Evolutionary conservation across 2,797 vertebrate species (phyloP).

Genomic region (Sarcophilus harrisii): DNA sequence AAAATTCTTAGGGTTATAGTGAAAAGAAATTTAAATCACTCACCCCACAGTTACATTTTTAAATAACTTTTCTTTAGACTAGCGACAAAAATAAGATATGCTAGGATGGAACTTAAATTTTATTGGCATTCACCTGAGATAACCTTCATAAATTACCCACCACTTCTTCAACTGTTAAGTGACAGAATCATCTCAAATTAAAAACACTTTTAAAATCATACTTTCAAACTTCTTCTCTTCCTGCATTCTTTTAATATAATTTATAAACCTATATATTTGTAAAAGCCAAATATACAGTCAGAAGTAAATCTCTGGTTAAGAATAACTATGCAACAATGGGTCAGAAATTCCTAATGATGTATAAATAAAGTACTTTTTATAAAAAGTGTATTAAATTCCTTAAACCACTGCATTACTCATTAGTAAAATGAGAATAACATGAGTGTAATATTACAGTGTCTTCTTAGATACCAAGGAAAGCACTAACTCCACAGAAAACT

Average conservation of each 20-base stretch:
- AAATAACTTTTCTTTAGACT: constrained; percentile 12
- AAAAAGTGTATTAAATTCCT: background rate
- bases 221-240: constrained; percentile 9
- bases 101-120: constrained; percentile 11
- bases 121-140: constrained; percentile 12
- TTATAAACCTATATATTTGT: background rate
- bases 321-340: background rate
- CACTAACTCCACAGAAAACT: constrained; percentile 43
- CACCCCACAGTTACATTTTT: constrained; percentile 1
- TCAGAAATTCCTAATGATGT: background rate
- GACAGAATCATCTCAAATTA: constrained; percentile 17
- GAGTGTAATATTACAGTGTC: background rate
- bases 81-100: constrained; percentile 33
- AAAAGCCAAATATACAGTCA: constrained; percentile 11
- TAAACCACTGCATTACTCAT: background rate
- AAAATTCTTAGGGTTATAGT: constrained; percentile 25
- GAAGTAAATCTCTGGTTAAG: background rate
- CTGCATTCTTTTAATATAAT: constrained; percentile 7
- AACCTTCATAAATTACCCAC: background rate
- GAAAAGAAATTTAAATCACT: constrained; percentile 7
- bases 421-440: background rate
- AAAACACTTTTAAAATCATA: constrained; percentile 31
- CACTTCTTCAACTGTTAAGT: background rate
- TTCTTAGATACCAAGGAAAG: constrained; percentile 26
- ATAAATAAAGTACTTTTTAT: background rate